Conservation (phyloP, 2,113 vertebrate genomes). For the Phyllopteryx taeniolatus region DNA sequence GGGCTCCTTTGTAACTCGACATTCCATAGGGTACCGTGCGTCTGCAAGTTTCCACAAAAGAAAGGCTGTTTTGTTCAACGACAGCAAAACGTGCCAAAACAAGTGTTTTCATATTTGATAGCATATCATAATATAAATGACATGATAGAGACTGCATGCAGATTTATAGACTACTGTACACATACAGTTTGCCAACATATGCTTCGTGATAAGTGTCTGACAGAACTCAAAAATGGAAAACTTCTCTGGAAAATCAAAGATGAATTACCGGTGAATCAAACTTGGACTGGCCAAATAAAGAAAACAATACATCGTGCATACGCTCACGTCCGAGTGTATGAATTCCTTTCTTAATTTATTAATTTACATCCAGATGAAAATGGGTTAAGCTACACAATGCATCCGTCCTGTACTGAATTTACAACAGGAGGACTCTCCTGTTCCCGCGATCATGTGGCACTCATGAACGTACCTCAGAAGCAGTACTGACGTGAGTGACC, state of each 20-base stretch:
- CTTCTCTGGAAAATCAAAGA: neutral
- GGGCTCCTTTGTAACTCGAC: constrained; percentile 65
- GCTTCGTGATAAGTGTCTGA: neutral
- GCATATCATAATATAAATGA: neutral
- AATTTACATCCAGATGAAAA: neutral
- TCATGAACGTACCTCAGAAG: neutral
- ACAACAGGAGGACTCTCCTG: neutral
- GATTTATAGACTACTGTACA: neutral
- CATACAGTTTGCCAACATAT: neutral
- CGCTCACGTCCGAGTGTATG: neutral
- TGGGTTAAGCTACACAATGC: neutral
- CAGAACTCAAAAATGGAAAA: constrained; percentile 5
- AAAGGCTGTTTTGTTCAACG: neutral
- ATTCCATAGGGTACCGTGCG: constrained; percentile 71
- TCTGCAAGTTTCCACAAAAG: constrained; percentile 40
- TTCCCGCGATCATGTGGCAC: neutral
- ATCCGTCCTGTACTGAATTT: neutral
- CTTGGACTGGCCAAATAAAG: neutral
- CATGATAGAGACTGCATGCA: neutral
- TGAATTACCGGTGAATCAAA: neutral
- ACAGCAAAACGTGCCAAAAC: neutral
- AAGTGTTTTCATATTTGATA: neutral
- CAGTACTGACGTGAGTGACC: no score
- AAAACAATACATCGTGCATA: neutral
- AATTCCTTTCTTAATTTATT: neutral